Evolutionary conservation across 2,113 vertebrate species (phyloP).

Genomic region (Varanus komodoensis): DNA sequence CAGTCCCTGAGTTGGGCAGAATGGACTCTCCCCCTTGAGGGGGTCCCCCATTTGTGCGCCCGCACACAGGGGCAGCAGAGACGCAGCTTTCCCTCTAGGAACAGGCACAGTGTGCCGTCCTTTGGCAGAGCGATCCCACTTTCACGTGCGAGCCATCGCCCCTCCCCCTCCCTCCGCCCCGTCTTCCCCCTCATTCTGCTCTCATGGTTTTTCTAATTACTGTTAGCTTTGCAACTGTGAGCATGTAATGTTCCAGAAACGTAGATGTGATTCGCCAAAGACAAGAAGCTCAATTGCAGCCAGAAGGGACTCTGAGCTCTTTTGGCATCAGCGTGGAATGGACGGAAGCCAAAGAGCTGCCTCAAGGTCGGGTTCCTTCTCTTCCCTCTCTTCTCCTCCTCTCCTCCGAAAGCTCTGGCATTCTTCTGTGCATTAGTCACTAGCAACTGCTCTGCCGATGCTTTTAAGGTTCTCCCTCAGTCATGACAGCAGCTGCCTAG

Average conservation of each 20-base stretch:
- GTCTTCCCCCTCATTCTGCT: conserved; percentile 37
- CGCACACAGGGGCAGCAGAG: fast-evolving
- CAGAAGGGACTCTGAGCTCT: conserved; percentile 60
- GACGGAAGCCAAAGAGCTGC: conserved; percentile 65
- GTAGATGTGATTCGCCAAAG: conserved; percentile 66
- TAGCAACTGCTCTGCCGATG: conserved; percentile 25
- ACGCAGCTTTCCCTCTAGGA: not conserved
- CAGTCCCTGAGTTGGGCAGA: not conserved
- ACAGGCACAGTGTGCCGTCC: conserved; percentile 27
- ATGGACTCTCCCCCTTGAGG: not conserved
- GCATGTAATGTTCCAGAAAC: conserved; percentile 67
- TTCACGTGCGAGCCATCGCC: conserved; percentile 59
- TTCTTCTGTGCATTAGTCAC: conserved; percentile 56
- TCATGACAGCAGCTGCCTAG: not conserved
- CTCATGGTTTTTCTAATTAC: conserved; percentile 68
- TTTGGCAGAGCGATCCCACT: conserved; percentile 33
- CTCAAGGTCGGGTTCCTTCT: conserved; percentile 62
- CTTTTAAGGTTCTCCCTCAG: not conserved
- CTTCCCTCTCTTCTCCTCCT: not conserved
- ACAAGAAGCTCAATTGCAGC: conserved; percentile 53
- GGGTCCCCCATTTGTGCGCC: not conserved
- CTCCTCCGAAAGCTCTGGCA: conserved; percentile 38
- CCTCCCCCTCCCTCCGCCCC: conserved; percentile 2
- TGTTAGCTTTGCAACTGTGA: conserved; percentile 59
- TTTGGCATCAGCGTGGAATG: conserved; percentile 60